These are phyloP conservation scores for Triplophysa tibetana DNA, from an alignment of 2,113 vertebrate species.

Conservation along the genomic window DNA sequence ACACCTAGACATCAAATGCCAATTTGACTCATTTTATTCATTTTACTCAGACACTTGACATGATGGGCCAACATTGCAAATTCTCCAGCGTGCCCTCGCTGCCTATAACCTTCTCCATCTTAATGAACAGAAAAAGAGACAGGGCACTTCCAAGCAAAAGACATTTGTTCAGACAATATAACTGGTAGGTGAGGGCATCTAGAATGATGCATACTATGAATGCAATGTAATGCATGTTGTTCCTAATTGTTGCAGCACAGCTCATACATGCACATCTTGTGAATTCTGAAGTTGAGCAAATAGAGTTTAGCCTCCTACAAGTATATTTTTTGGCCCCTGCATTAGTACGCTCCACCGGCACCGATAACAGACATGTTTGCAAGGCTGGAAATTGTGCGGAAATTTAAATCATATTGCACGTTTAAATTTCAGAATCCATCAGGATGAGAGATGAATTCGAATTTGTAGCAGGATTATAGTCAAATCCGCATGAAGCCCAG, in stretches of 20 bases:
- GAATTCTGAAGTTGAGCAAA: no score
- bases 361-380: background rate
- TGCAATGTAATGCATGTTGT: background rate
- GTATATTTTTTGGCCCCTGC: no score
- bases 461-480: background rate
- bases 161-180: background rate
- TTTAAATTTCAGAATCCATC: background rate
- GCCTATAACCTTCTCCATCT: conserved; percentile 43
- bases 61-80: conserved; percentile 48
- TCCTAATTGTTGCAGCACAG: background rate
- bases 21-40: conserved; percentile 52
- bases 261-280: background rate
- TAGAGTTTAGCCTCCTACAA: no score
- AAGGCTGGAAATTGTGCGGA: background rate
- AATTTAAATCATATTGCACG: background rate
- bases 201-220: background rate
- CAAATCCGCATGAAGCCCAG: conserved; percentile 17
- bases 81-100: conserved; percentile 39
- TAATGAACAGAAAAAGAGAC: background rate
- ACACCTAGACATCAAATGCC: conserved; percentile 51
- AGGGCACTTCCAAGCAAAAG: background rate
- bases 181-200: background rate
- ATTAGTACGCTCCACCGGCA: background rate
- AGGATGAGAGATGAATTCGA: background rate
- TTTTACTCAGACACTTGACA: conserved; percentile 46